Base-by-base conservation (phyloP, 2,888 invertebrate genomes). In the Cryptocheilus praepositus region DNA sequence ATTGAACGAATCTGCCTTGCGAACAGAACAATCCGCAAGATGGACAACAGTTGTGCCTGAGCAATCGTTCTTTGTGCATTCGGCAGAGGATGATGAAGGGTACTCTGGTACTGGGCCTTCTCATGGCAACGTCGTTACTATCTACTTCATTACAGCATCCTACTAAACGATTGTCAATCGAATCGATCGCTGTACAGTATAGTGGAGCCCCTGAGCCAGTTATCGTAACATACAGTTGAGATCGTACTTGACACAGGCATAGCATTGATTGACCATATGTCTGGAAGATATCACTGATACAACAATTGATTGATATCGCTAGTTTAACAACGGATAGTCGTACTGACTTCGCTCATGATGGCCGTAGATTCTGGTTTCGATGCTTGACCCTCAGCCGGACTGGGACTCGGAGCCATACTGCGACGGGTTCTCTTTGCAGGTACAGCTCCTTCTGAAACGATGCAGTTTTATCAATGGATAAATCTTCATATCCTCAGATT, bases 21-120 rank as follows among this genome's bases (percentile, higher is more conserved):
- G 96, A 94, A 86, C 97, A 97, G 88, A 96, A 98, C 60, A 96
- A 90, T 5, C 97, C 95, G 89, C 98, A 98, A 0, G 94, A 93
- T 0, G 97, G 95, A 85, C 97, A 98, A 87, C 96, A 96, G 88
- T 96, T 95, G 89, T 98, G 98, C 45, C 92, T 89, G 15, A 92
- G 89, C 68, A 97, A 89, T 67, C 96, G 92, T 79, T 93, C 92
- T 68, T 92, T 91, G 88, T 98, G 98, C 80, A 93, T 92, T 57
- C 92, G 91, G 87, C 98, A 98, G 22, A 95, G 90, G 18, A 95
- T 92, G 86, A 94, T 91, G 88, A 94, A 97, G 11, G 96, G 95
- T 59, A 96, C 93, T 53, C 94, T 90, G 3, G 92, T 92, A 25
- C 95, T 94, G 7, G 95, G 93, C 19, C 95, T 90, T 45, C 93